Percentiles rank a stretch among this genome's conserved stretches.
Conservation (phyloP, 2,797 vertebrate genomes). For the Protonibea diacanthus region DNA sequence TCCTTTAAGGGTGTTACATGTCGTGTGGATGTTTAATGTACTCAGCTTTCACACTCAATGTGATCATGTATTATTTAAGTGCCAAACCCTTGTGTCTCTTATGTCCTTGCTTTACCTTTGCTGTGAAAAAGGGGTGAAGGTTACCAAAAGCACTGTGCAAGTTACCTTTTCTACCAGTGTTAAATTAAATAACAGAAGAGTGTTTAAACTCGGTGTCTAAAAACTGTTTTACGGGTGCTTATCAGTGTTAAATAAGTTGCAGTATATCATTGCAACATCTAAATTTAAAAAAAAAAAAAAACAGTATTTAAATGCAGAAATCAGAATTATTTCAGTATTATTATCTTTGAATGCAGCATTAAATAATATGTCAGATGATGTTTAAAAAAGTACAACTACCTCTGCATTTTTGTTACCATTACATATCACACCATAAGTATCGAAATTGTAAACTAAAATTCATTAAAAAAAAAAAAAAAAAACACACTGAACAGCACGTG, state of each 20-base stretch:
- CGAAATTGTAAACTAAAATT: constrained; percentile 30
- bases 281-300: background rate
- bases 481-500: constrained; percentile 5
- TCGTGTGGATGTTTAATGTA: constrained; percentile 18
- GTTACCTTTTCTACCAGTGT: constrained; percentile 24
- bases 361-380: background rate
- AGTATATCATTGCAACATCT: background rate
- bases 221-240: background rate
- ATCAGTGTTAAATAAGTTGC: constrained; percentile 28
- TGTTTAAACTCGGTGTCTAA: background rate
- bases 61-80: constrained; percentile 33
- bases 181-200: background rate
- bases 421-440: background rate
- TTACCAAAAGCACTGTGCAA: background rate
- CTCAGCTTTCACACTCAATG: background rate
- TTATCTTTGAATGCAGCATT: background rate
- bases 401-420: background rate
- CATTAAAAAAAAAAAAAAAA: constrained; percentile 2
- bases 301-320: constrained; percentile 17
- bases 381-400: background rate
- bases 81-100: constrained; percentile 34
- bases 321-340: background rate
- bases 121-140: constrained; percentile 5
- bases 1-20: constrained; percentile 64
- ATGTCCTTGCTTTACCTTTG: constrained; percentile 10